Evolutionary conservation across 1,140 invertebrate species (phyloP), one percentile per base, ranked within the genome.

Genomic region (Apolygus lucorum): DNA sequence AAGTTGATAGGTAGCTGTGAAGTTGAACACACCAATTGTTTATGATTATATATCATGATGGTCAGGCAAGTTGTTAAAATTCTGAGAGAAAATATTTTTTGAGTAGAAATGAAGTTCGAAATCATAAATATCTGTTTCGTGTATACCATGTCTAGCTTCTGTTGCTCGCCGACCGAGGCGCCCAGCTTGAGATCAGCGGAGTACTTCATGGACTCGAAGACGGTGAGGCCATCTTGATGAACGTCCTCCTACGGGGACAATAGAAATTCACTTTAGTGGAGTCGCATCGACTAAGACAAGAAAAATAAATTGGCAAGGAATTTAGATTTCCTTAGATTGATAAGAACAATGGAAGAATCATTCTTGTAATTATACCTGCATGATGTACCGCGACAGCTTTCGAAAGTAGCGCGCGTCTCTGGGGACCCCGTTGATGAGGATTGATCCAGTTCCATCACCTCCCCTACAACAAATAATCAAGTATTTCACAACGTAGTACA

Each of bases 311-410:
- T n/a, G n/a, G n/a, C n/a, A n/a, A n/a, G n/a, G n/a, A n/a, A n/a
- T n/a, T n/a, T n/a, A n/a, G n/a, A n/a, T n/a, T n/a, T n/a, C n/a
- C n/a, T n/a, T n/a, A n/a, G n/a, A n/a, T n/a, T n/a, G n/a, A n/a
- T n/a, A n/a, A n/a, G n/a, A n/a, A n/a, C n/a, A n/a, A n/a, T n/a
- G n/a, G n/a, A n/a, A n/a, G n/a, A n/a, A n/a, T n/a, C n/a, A n/a
- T n/a, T n/a, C n/a, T n/a, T n/a, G n/a, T n/a, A n/a, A n/a, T n/a
- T n/a, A n/a, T n/a, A n/a, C n/a, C n/a, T 98, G 95, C 92, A 96
- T 95, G 73, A 96, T 96, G 79, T 96, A 97, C 54, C 92, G 85
- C 0, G 92, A 94, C 75, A 92, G 84, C 81, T 92, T 93, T 29
- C 90, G 84, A 80, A 96, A 96, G 52, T 85, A 81, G 14, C 86